phyloP scores from a whole-genome alignment of 1,140 invertebrate species.

The Limonius californicus region DNA sequence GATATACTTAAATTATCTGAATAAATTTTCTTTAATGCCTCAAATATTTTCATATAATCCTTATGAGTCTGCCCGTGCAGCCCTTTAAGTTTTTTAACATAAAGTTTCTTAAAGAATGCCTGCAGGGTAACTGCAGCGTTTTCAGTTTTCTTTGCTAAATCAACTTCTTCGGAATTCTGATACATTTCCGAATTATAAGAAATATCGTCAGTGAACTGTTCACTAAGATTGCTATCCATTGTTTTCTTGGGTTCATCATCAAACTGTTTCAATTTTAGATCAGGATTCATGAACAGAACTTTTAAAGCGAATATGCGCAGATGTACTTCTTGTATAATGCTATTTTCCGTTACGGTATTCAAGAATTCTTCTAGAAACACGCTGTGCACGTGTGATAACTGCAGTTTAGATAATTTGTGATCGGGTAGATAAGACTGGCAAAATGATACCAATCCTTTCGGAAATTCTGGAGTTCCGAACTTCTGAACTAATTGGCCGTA shows the following conservation, averaged over 20 bases:
- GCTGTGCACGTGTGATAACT: conserved; percentile 30
- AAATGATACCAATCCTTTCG: conserved; percentile 28
- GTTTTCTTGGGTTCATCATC: too few species aligned
- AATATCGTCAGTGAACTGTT: background rate
- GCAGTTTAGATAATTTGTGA: conserved; percentile 18
- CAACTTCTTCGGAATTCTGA: background rate
- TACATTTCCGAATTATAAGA: too few species aligned
- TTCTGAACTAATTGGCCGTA: conserved; percentile 32
- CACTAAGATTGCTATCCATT: too few species aligned
- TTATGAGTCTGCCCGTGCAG: conserved; percentile 15
- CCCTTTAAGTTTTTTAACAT: conserved; percentile 22
- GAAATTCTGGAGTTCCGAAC: conserved; percentile 37
- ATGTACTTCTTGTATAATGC: conserved; percentile 13
- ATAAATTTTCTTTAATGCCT: conserved; percentile 24
- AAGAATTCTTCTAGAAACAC: conserved; percentile 32
- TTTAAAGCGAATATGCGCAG: conserved; percentile 11
- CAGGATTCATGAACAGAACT: conserved; percentile 20
- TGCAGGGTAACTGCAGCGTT: conserved; percentile 30
- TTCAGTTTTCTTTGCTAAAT: conserved; percentile 24
- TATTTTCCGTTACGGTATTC: conserved; percentile 9
- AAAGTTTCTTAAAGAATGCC: conserved; percentile 33
- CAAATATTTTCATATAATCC: conserved; percentile 14
- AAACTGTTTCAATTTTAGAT: background rate
- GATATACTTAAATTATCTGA: conserved; percentile 12
- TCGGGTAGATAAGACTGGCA: conserved; percentile 40